Conservation (phyloP, 1,140 invertebrate genomes). For the Hirudo medicinalis region DNA sequence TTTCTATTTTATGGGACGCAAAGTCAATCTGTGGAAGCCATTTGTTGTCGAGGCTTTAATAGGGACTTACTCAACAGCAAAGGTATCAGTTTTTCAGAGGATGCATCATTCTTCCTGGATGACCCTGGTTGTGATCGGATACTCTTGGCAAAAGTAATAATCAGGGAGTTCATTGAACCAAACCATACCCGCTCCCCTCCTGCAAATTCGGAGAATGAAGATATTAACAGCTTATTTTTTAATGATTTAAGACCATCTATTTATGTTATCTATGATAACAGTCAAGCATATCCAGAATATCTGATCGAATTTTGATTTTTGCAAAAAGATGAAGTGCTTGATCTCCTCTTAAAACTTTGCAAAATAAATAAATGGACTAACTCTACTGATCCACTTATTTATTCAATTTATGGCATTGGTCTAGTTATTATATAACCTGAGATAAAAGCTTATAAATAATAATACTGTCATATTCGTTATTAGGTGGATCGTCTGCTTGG, state of each 20-base stretch:
- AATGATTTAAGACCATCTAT: conserved; percentile 32
- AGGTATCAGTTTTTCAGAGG: conserved; percentile 31
- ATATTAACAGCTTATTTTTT: conserved; percentile 24
- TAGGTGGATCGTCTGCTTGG: no score
- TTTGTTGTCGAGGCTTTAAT: conserved; percentile 22
- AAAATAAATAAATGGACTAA: neutral
- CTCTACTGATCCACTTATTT: no score
- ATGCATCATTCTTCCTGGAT: conserved; percentile 25
- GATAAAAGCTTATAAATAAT: no score
- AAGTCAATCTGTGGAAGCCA: conserved; percentile 18
- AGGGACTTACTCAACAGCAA: conserved; percentile 29
- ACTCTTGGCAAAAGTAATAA: conserved; percentile 27
- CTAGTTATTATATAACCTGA: no score
- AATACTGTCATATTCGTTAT: no score
- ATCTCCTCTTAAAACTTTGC: neutral
- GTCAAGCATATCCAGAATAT: conserved; percentile 34
- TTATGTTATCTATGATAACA: conserved; percentile 31
- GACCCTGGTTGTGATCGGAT: conserved; percentile 15
- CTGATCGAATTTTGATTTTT: conserved; percentile 24
- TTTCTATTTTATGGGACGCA: conserved; percentile 20
- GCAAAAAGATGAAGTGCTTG: neutral
- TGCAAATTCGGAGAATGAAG: conserved; percentile 20
- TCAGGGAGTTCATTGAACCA: conserved; percentile 27
- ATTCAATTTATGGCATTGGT: no score
- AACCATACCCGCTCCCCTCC: conserved; percentile 26